These are phyloP conservation scores for Patella pellucida DNA, from an alignment of 2,888 invertebrate genomes.

Conservation along the genomic window DNA sequence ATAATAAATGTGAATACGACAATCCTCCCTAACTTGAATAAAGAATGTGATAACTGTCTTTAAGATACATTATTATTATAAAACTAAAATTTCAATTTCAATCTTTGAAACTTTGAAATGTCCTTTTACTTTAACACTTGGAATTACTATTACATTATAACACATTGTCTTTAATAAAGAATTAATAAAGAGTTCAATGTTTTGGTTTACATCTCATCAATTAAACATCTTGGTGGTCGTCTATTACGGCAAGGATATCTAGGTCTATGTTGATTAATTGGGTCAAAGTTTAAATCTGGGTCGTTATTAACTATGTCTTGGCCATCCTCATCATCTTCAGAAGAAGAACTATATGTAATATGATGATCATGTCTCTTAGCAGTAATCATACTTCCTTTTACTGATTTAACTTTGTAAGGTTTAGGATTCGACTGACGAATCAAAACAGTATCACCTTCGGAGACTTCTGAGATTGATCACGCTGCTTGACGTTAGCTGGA, in stretches of 20 bases:
- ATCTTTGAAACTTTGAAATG: background rate
- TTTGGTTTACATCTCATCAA: background rate
- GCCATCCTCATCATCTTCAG: background rate
- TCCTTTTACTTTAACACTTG: too few relatives aligned
- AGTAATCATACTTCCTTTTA: slow-evolving; percentile 11
- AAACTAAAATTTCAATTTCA: background rate
- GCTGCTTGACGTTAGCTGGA: too few relatives aligned
- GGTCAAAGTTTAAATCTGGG: background rate
- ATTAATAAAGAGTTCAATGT: too few relatives aligned
- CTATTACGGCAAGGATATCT: background rate
- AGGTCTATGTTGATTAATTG: background rate
- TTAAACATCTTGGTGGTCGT: background rate
- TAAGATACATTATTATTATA: background rate
- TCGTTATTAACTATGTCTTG: background rate
- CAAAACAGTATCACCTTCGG: too few relatives aligned
- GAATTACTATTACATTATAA: too few relatives aligned
- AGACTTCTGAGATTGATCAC: too few relatives aligned
- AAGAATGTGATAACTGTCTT: background rate
- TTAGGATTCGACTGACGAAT: too few relatives aligned
- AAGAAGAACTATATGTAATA: background rate
- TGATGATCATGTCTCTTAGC: background rate
- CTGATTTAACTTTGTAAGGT: too few relatives aligned
- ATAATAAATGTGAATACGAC: too few relatives aligned
- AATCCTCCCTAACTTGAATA: background rate
- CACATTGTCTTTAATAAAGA: too few relatives aligned